Percentiles rank a stretch among this genome's conserved stretches.
Conservation (phyloP, 1,140 invertebrate species). For the Drosophila nikananu region DNA sequence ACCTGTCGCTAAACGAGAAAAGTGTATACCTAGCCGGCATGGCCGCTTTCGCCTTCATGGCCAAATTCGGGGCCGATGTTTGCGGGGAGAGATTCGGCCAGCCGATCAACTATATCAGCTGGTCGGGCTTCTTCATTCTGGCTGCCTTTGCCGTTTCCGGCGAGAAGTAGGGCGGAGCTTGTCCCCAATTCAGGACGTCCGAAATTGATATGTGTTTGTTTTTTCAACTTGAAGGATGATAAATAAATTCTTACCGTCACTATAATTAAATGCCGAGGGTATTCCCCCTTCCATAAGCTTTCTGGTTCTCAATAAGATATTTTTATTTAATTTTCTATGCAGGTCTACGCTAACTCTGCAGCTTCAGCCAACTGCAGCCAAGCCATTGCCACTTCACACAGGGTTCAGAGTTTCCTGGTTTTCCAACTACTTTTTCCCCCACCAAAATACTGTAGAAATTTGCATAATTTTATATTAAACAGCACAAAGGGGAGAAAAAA, state of each 20-base stretch:
- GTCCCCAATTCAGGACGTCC: neutral
- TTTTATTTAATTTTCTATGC: neutral
- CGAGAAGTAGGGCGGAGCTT: constrained; percentile 23
- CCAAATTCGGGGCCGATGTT: constrained; percentile 60
- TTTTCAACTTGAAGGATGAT: neutral
- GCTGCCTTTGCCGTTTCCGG: constrained; percentile 36
- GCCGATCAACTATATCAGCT: constrained; percentile 45
- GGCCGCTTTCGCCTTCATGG: constrained; percentile 69
- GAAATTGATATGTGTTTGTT: neutral
- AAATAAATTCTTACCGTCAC: constrained; percentile 16
- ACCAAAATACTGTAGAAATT: constrained; percentile 55
- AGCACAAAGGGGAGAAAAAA: constrained; percentile 17
- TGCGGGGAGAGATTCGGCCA: constrained; percentile 37
- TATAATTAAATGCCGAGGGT: neutral
- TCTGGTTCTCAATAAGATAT: neutral
- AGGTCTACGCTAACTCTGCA: no score
- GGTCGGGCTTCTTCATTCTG: constrained; percentile 57
- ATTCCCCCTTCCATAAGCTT: neutral
- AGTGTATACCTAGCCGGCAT: constrained; percentile 57
- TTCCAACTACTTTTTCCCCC: constrained; percentile 17
- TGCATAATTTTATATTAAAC: constrained; percentile 78
- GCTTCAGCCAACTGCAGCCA: neutral
- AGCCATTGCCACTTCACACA: neutral
- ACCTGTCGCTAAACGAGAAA: constrained; percentile 66
- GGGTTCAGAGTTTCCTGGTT: constrained; percentile 8